Evolutionary conservation across 2,113 vertebrate species (phyloP).

Genomic region (Gallinago paraguaiae): DNA sequence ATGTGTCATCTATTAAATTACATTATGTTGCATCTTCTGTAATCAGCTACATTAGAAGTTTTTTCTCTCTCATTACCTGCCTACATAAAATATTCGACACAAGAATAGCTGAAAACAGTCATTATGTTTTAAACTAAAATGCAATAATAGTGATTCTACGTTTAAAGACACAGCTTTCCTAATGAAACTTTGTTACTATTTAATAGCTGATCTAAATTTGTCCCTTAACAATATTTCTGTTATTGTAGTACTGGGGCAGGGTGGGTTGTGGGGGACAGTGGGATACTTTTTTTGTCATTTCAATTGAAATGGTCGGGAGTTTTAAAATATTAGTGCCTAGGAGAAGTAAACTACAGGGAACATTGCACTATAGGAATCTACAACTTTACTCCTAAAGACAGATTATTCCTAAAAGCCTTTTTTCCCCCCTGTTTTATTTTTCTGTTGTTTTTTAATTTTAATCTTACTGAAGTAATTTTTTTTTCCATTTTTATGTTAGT

Average conservation of each 20-base stretch:
- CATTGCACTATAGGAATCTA: background rate
- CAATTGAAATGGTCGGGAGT: background rate
- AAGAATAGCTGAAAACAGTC: background rate
- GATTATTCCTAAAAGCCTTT: background rate
- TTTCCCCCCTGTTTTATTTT: background rate
- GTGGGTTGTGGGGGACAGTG: rapidly evolving
- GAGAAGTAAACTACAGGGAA: background rate
- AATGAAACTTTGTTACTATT: background rate
- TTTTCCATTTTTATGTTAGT: background rate
- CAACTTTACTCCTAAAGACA: background rate
- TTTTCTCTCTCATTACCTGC: background rate
- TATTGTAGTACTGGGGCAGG: rapidly evolving
- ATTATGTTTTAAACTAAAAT: background rate
- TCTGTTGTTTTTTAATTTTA: background rate
- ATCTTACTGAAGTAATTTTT: background rate
- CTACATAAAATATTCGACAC: background rate
- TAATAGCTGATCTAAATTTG: background rate
- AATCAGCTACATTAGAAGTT: background rate
- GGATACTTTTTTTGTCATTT: background rate
- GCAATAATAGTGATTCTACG: background rate
- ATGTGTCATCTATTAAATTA: background rate
- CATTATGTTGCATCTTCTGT: background rate
- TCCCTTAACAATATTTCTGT: background rate
- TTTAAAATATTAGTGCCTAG: background rate
- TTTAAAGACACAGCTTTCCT: background rate